Percentiles rank a stretch among this genome's conserved stretches.
Conservation (phyloP, 2,797 vertebrate genomes). For the Pantherophis alleghaniensis region DNA sequence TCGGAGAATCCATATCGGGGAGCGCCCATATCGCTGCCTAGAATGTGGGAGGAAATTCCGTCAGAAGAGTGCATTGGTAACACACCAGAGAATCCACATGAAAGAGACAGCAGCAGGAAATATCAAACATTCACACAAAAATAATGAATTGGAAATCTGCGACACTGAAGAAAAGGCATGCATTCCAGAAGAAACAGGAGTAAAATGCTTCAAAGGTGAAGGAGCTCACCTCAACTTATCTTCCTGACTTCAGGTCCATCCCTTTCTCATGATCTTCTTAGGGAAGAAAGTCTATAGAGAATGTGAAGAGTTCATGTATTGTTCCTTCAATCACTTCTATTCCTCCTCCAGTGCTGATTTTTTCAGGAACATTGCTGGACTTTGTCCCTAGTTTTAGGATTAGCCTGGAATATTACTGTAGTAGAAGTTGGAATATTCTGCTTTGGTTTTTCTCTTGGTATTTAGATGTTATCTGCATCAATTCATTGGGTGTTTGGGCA, state of each 20-base stretch:
- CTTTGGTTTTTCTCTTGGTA: neutral
- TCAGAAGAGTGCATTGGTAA: constrained; percentile 28
- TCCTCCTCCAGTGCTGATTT: neutral
- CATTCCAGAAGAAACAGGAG: neutral
- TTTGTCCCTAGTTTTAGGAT: neutral
- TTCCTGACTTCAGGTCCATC: neutral
- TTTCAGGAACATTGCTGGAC: neutral
- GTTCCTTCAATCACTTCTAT: neutral
- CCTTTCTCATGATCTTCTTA: neutral
- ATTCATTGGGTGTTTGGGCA: neutral
- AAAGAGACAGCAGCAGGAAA: neutral
- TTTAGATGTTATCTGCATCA: neutral
- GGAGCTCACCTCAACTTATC: neutral
- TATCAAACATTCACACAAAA: neutral
- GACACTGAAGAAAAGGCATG: neutral
- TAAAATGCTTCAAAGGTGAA: neutral
- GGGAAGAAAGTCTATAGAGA: neutral
- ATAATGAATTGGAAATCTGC: neutral
- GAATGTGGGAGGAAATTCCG: constrained; percentile 12
- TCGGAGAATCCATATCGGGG: constrained; percentile 55
- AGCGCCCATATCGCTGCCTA: constrained; percentile 18
- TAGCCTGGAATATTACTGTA: neutral
- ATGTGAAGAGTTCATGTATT: neutral
- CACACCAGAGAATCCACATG: constrained; percentile 21
- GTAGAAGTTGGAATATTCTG: neutral